Percentiles rank a stretch among this genome's conserved stretches.
phyloP scores from a whole-genome alignment of 2,113 vertebrate species.

The Butastur rufipennis region DNA sequence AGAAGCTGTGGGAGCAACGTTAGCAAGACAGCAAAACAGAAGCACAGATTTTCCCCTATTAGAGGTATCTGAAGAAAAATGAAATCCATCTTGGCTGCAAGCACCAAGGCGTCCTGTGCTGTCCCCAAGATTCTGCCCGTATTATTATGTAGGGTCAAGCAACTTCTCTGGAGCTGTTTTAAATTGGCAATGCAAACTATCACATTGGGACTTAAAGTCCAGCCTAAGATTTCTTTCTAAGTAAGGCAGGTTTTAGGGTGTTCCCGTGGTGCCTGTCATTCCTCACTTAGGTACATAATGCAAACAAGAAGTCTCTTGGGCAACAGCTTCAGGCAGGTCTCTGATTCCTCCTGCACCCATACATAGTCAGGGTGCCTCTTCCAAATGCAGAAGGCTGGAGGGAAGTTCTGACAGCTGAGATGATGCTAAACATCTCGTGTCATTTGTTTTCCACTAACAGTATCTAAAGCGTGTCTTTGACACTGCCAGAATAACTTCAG shows the following conservation, averaged over 20 bases:
- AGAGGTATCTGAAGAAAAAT: not conserved
- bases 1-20: not conserved
- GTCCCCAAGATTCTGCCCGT: not conserved
- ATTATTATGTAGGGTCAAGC: not conserved
- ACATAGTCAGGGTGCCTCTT: not conserved
- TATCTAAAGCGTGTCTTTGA: not conserved
- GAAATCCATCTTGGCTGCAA: not conserved
- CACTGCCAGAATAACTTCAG: not conserved
- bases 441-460: not conserved
- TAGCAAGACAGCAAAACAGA: not conserved
- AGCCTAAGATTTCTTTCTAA: not conserved
- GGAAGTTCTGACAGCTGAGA: not conserved
- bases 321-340: not conserved
- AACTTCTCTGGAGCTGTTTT: not conserved
- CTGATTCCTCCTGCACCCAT: not conserved
- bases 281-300: not conserved
- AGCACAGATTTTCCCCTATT: not conserved
- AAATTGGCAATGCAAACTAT: not conserved
- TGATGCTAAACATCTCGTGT: not conserved
- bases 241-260: not conserved
- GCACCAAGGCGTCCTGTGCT: not conserved
- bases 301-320: not conserved
- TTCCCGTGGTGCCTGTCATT: not conserved
- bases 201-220: fast-evolving
- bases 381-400: not conserved